Conservation (phyloP, 2,888 invertebrate species). For the Ypsolopha sequella region DNA sequence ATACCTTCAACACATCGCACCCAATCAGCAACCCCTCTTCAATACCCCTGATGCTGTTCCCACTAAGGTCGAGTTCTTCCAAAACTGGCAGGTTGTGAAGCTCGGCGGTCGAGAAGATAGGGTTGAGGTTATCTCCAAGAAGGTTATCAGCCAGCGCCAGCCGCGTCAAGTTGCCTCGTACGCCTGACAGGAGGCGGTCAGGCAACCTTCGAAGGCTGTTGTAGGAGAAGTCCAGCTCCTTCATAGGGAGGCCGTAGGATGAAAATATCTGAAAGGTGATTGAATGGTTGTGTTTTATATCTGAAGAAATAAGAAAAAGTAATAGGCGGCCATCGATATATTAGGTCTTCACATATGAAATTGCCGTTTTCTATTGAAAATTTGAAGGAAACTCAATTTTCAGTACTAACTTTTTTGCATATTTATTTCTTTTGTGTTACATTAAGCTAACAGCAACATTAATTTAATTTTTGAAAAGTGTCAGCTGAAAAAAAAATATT, state of each 20-base stretch:
- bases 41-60: constrained; percentile 84
- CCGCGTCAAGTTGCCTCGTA: constrained; percentile 76
- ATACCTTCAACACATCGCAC: constrained; percentile 80
- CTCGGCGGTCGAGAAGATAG: constrained; percentile 90
- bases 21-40: constrained; percentile 91
- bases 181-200: constrained; percentile 76
- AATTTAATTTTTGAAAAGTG: no score
- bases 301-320: no score
- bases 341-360: no score
- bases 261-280: constrained; percentile 73
- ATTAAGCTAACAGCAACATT: no score
- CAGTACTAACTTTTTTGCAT: no score
- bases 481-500: no score
- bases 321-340: no score
- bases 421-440: no score
- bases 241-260: constrained; percentile 78
- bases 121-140: constrained; percentile 91
- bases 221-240: constrained; percentile 84
- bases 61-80: constrained; percentile 81
- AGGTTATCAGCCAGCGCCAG: constrained; percentile 83
- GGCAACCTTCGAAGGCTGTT: constrained; percentile 85
- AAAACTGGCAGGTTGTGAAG: constrained; percentile 82
- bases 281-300: no score
- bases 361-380: no score
- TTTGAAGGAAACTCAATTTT: no score